A percentile compares a stretch with the other conserved stretches of the same genome.
These are phyloP conservation scores for Drosophila funebris DNA, from an alignment of 1,140 invertebrate genomes.

Conservation along the genomic window DNA sequence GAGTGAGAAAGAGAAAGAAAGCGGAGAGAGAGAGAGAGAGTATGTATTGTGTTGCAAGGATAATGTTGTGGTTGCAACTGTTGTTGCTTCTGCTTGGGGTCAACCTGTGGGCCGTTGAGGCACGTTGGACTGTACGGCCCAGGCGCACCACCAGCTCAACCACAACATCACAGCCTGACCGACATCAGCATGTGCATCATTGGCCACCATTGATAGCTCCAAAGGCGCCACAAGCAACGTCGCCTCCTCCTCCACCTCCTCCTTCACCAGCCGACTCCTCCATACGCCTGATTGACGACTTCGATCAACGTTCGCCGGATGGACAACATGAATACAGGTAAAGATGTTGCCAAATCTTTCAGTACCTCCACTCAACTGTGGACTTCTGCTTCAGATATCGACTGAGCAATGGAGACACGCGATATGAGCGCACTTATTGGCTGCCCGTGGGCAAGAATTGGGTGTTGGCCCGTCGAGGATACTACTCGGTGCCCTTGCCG, in stretches of 20 bases:
- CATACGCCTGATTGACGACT: conserved; percentile 50
- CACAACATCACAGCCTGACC: conserved; percentile 19
- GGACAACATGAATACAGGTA: conserved; percentile 75
- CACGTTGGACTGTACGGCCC: conserved; percentile 39
- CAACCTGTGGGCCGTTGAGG: conserved; percentile 7
- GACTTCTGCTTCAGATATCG: conserved; percentile 46
- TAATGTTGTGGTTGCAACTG: neutral
- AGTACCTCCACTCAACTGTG: neutral
- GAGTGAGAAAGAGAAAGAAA: neutral
- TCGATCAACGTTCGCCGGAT: conserved; percentile 51
- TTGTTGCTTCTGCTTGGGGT: conserved; percentile 1
- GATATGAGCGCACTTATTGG: conserved; percentile 78
- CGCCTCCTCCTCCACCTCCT: neutral
- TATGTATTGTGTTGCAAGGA: conserved; percentile 15
- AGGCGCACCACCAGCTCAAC: conserved; percentile 32
- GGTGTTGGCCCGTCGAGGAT: conserved; percentile 67
- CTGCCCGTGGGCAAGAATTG: conserved; percentile 56
- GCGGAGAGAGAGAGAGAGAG: neutral
- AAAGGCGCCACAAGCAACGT: neutral
- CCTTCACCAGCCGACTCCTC: neutral
- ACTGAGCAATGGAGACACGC: conserved; percentile 71
- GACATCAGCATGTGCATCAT: conserved; percentile 54
- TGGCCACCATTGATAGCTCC: conserved; percentile 55
- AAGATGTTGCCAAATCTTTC: neutral
- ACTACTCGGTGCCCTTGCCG: conserved; percentile 67